Evolutionary conservation across 2,797 vertebrate species (phyloP).

Genomic region (Leuciscus waleckii): DNA sequence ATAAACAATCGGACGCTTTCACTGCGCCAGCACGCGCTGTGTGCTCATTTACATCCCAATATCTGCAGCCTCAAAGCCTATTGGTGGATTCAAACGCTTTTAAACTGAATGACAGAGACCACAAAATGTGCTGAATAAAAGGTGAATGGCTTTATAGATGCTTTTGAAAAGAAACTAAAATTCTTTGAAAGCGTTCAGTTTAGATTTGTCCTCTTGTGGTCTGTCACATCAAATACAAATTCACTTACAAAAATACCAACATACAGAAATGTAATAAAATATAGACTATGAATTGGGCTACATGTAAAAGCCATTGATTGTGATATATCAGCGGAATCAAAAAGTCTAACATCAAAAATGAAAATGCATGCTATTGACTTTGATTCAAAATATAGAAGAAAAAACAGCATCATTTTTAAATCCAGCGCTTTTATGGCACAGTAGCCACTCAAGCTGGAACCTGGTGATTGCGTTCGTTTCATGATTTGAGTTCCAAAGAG

Average conservation of each 20-base stretch:
- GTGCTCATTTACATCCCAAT: constrained; percentile 87
- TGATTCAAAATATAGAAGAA: neutral
- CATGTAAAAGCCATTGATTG: neutral
- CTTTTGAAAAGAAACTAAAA: constrained; percentile 78
- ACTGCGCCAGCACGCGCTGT: constrained; percentile 81
- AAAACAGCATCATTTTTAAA: neutral
- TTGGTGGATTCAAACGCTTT: constrained; percentile 83
- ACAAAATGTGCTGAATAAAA: constrained; percentile 66
- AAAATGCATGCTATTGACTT: neutral
- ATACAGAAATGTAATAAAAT: neutral
- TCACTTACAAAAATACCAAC: constrained; percentile 19
- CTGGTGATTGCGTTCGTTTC: neutral
- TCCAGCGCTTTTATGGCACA: neutral
- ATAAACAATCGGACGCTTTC: constrained; percentile 89
- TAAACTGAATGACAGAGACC: constrained; percentile 74
- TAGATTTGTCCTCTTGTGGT: constrained; percentile 73
- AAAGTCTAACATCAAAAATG: neutral
- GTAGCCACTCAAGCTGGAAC: no score
- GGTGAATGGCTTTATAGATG: constrained; percentile 82
- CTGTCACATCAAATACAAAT: constrained; percentile 76
- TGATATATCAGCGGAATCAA: no score
- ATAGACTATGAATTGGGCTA: neutral
- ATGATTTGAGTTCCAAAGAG: neutral
- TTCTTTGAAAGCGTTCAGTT: constrained; percentile 81
- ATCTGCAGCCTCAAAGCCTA: constrained; percentile 79